Conservation (phyloP, 2,888 invertebrate genomes). For the Melolontha melolontha region DNA sequence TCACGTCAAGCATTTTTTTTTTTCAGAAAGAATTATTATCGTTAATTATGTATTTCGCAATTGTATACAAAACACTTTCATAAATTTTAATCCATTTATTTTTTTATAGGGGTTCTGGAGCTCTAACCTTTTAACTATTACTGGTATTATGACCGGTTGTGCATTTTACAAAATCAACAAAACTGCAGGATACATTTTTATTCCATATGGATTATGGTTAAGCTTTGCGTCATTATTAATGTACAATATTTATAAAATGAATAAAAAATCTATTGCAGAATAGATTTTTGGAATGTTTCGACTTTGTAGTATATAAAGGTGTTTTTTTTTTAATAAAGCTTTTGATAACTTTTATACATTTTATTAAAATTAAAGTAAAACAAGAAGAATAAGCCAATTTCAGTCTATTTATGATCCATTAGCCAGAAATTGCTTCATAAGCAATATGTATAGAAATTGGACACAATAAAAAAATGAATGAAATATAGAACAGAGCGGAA, state of each 20-base stretch:
- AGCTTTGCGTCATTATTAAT: constrained; percentile 77
- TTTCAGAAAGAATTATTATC: no score
- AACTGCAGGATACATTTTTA: constrained; percentile 74
- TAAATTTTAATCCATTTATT: neutral
- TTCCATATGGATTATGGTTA: constrained; percentile 83
- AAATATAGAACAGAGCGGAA: no score
- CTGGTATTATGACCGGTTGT: constrained; percentile 70
- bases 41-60: no score
- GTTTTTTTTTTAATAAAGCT: constrained; percentile 15
- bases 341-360: no score
- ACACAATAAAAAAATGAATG: no score
- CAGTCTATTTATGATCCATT: no score
- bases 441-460: no score
- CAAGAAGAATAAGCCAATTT: no score
- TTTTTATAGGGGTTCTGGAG: constrained; percentile 73
- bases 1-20: no score
- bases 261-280: constrained; percentile 60
- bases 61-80: no score
- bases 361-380: no score
- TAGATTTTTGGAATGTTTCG: constrained; percentile 6
- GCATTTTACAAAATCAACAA: constrained; percentile 74
- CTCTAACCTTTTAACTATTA: constrained; percentile 70
- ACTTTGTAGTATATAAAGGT: neutral
- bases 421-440: no score
- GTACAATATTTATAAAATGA: constrained; percentile 75